Base-by-base conservation (phyloP, 1,140 invertebrate species). In the Apocrypta bakeri region DNA sequence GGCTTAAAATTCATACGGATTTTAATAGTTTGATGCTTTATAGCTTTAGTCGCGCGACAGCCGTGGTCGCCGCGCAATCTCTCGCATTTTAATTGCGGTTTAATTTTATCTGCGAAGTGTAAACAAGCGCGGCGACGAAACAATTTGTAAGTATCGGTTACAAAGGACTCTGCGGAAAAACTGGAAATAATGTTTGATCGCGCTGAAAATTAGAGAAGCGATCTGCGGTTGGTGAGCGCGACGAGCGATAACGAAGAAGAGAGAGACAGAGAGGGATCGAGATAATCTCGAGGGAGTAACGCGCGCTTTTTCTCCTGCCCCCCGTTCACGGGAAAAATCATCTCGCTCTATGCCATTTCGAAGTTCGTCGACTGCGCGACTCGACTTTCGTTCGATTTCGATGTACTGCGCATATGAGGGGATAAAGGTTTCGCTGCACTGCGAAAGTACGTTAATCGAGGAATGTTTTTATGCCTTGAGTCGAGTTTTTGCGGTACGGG, bases 171-270 rank as follows among this genome's bases (percentile, higher is more conserved):
- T 69, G 64, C 71, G 42, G 25, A 77, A 78, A 75, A 79, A 83
- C 83, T 81, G 85, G 86, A 87, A 88, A 88, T 89, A 88, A 89
- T 85, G 88, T 88, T 88, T 88, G 88, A 89, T 88, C 85, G 87
- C 83, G 88, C 85, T 89, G 88, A 88, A 89, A 89, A 89, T 88
- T 88, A 88, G 85, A 88, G 85, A 86, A 86, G 84, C 84, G 88
- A 88, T 87, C 82, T 86, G 83, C 81, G 78, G 74, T 80, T 29
- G 40, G 56, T 48, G 75, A 77, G 31, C 64, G 79, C 64, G 83
- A 82, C 71, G 56, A 56, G 63, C 72, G 73, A 83, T 79, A 79
- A 79, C 61, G 78, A 85, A 84, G 71, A 63, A 82, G 76, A 74
- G 66, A 71, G n/a, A 31, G 75, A 61, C 64, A 77, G 56, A 27